Evolutionary conservation across 2,113 vertebrate species (phyloP), one percentile per base, ranked within the genome.

Genomic region (Alligator sinensis): DNA sequence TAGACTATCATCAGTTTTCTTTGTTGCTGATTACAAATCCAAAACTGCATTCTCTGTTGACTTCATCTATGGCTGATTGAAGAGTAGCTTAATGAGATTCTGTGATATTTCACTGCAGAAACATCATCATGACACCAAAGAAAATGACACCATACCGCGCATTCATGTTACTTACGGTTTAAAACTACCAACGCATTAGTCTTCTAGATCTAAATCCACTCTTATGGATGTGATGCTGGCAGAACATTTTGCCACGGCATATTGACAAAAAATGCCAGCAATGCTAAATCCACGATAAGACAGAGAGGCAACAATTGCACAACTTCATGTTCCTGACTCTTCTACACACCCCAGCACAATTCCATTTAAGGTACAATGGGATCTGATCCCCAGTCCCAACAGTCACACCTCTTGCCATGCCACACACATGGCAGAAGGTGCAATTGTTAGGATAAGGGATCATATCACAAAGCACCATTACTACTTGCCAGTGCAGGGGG

Each of bases 81-180:
- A 89, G 30, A 38, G 25, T 74, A 76, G 38, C 83, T 77, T 87
- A 86, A 90, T 15, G 68, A 74, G 61, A 30, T 74, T 75, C 60
- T 84, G 30, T 14, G 75, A 28, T 91, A 61, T 86, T 94, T 91
- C 34, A 89, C 54, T 85, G 82, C 3, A 5, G 81, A 89, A 94
- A 74, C 27, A 2, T 63, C 87, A 58, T 5, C 92, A 76, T 12
- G 91, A 96, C 91, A 96, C 86, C 11, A 91, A 86, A 83, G 22
- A 91, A 94, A 90, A 95, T 66, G 0, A 55, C 47, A 47, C 47
- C 8, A 9, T 47, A 9, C 47, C 47, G 7, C 8, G 7, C 47
- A 47, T 47, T 47, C 47, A 47, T 3, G 8, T 47, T 8, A 47
- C 47, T 47, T 47, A 47, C 9, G 47, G 6, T 47, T 47, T 47